Percentiles rank a stretch among this genome's conserved stretches.
Conservation (phyloP, 2,797 vertebrate genomes). For the Miichthys miiuy region DNA sequence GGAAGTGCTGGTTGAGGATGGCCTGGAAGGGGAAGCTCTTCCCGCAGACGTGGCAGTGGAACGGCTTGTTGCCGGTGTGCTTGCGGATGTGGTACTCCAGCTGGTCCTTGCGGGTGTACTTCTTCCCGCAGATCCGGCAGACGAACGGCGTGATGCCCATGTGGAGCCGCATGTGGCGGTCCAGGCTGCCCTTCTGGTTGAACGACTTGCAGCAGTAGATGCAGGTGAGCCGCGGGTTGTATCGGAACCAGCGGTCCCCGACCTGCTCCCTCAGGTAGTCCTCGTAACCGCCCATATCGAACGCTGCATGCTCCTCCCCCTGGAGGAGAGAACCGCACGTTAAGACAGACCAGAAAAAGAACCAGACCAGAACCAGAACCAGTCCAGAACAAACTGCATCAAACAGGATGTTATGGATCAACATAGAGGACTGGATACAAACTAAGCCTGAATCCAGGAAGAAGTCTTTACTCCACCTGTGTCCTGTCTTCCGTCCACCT, state of each 20-base stretch:
- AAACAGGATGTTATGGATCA: not conserved
- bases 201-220: slow-evolving; percentile 99
- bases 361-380: not conserved
- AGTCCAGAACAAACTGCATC: not conserved
- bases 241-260: slow-evolving; percentile 98
- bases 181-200: slow-evolving; percentile 98
- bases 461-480: no score
- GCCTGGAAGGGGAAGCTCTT: slow-evolving; percentile 99
- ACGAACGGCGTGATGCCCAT: slow-evolving; percentile 99
- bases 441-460: not conserved
- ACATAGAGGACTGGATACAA: not conserved
- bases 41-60: slow-evolving; percentile 97
- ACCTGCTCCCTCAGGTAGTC: slow-evolving; percentile 98
- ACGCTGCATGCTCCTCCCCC: slow-evolving; percentile 92
- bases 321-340: slow-evolving; percentile 50
- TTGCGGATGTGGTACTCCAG: slow-evolving; percentile 99
- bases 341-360: not conserved
- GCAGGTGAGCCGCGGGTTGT: slow-evolving; percentile 97
- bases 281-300: slow-evolving; percentile 96
- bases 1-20: slow-evolving; percentile 99
- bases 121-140: slow-evolving; percentile 98
- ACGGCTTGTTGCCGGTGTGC: slow-evolving; percentile 99
- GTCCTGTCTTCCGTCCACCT: no score
- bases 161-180: slow-evolving; percentile 98
- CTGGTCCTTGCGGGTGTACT: slow-evolving; percentile 99